phyloP scores from a whole-genome alignment of 1,140 invertebrate species.

The Chelonus insularis region DNA sequence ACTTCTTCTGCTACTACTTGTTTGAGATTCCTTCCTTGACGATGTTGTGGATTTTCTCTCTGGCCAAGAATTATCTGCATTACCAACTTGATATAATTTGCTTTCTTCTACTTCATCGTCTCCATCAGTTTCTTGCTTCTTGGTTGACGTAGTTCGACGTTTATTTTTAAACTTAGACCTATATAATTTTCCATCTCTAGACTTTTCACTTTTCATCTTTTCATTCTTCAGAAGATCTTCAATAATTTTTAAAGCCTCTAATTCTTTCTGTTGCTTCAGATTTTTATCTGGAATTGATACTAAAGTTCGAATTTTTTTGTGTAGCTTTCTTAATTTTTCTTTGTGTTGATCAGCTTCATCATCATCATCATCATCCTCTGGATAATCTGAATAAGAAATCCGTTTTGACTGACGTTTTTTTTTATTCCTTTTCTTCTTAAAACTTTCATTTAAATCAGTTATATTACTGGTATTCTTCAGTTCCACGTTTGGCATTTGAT shows the following conservation, averaged over 20 bases:
- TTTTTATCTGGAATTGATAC: neutral
- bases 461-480: neutral
- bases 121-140: too few relatives aligned
- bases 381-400: neutral
- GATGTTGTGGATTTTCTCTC: constrained; percentile 4
- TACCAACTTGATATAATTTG: neutral
- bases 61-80: neutral
- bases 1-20: too few relatives aligned
- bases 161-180: too few relatives aligned
- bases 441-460: too few relatives aligned
- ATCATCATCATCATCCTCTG: neutral
- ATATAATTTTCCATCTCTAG: too few relatives aligned
- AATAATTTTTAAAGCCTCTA: constrained; percentile 12
- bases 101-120: constrained; percentile 7
- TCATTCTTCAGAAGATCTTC: constrained; percentile 11
- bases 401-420: neutral
- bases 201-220: too few relatives aligned
- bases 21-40: constrained; percentile 17
- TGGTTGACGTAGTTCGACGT: too few relatives aligned
- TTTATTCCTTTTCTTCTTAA: neutral
- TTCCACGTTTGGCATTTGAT: neutral
- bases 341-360: neutral
- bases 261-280: neutral
- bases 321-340: constrained; percentile 16
- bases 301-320: constrained; percentile 9